A percentile compares a stretch with the other conserved stretches of the same genome.
These are phyloP conservation scores for Opisthograptis luteolata DNA, from an alignment of 2,888 invertebrate species.

Conservation along the genomic window DNA sequence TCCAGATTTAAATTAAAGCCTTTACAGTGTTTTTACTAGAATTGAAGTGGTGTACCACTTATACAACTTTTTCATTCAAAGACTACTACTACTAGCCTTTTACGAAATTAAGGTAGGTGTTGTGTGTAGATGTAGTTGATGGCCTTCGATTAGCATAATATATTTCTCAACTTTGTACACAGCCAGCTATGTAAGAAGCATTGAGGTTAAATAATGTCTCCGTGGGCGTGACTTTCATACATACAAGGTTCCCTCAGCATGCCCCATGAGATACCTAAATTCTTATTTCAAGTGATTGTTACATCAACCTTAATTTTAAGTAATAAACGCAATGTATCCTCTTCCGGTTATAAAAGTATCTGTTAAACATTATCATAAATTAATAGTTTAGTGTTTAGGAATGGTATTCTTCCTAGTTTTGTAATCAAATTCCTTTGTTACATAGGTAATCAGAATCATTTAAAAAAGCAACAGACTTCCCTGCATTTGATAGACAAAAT, in stretches of 20 bases:
- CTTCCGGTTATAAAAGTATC: conserved; percentile 30
- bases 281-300: conserved; percentile 7
- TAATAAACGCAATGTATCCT: neutral
- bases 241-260: conserved; percentile 51
- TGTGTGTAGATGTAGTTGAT: conserved; percentile 57
- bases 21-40: neutral
- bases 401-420: conserved; percentile 8
- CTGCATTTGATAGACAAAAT: conserved; percentile 69
- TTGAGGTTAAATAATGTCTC: conserved; percentile 57
- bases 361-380: conserved; percentile 40
- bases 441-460: conserved; percentile 5
- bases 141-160: conserved; percentile 76
- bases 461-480: conserved; percentile 4
- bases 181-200: conserved; percentile 63
- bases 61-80: conserved; percentile 30
- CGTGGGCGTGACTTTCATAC: conserved; percentile 67
- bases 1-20: neutral
- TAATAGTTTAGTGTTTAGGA: conserved; percentile 30
- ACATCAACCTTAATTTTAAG: neutral
- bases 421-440: conserved; percentile 7
- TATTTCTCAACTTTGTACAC: conserved; percentile 74
- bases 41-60: neutral
- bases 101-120: conserved; percentile 49
- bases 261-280: conserved; percentile 28
- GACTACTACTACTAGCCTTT: conserved; percentile 21